A percentile compares a stretch with the other conserved stretches of the same genome.
Evolutionary conservation across 2,797 vertebrate species (phyloP).

Genomic region (Coluber constrictor): DNA sequence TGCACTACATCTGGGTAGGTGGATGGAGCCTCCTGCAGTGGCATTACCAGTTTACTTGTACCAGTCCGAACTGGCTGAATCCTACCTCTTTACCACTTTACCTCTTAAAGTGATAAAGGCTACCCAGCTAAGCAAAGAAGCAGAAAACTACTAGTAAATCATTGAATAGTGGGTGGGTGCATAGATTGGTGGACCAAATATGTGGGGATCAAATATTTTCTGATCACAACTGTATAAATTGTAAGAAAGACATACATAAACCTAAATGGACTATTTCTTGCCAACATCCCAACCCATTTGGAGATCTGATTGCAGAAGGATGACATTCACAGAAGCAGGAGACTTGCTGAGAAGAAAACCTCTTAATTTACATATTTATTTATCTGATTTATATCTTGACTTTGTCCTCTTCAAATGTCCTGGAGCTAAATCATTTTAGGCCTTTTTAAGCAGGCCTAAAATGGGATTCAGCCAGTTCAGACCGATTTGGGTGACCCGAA

Average conservation of each 20-base stretch:
- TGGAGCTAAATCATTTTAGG: too few species aligned
- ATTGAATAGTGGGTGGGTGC: background rate
- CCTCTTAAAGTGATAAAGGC: background rate
- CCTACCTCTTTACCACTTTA: too few species aligned
- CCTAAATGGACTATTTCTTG: background rate
- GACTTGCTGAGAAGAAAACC: too few species aligned
- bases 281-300: background rate
- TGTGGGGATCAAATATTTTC: background rate
- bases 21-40: too few species aligned
- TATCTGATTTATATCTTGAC: background rate
- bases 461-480: too few species aligned
- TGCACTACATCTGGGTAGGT: too few species aligned
- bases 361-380: background rate
- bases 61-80: too few species aligned
- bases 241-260: background rate
- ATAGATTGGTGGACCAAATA: background rate
- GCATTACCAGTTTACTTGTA: too few species aligned
- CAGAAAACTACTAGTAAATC: background rate
- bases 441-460: background rate
- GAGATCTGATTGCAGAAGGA: background rate
- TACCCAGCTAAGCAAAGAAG: background rate
- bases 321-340: background rate
- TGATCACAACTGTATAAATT: background rate
- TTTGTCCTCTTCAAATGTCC: background rate
- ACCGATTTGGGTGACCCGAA: too few species aligned